Evolutionary conservation across 1,140 invertebrate species (phyloP), one percentile per base, ranked within the genome.

Genomic region (Aphelenchoides avenae): DNA sequence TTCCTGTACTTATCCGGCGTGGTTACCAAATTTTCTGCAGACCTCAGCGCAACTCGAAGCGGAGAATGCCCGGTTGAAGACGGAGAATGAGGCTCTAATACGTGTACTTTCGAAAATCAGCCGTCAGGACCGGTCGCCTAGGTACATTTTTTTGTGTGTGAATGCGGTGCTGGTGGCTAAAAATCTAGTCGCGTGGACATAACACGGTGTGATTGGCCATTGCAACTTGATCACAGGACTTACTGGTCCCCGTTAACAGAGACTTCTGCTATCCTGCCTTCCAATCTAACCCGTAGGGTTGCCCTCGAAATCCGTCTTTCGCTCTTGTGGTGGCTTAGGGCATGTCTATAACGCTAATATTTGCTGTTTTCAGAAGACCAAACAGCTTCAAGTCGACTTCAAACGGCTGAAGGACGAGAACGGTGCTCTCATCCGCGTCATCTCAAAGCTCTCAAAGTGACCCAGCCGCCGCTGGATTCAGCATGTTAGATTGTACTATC

Each of bases 371-470:
- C 57, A 70, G 66, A 66, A 64, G 41, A 61, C 27, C 30, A 66
- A 66, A 29, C 62, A 65, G 42, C 52, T 65, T 11, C 66, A 66
- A 37, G 62, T 49, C 15, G 62, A 65, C 39, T 33, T 64, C 60
- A 48, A 65, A 39, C 42, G 57, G 33, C 37, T 65, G 37, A 69
- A 65, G 30, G 66, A 65, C 29, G 62, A 65, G 33, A 69, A 69
- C 57, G 59, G 51, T 42, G 62, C 62, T 7, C 37, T 65, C 41
- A 64, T 65, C 24, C 62, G 62, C 2, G 60, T 64, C 18, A 34
- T 61, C 18, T 48, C 40, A 7, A 65, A 64, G 20, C 51, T 65
- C 46, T 69, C 55, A 20, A 57, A 57, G 44, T 57, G 27, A 57
- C 4, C 51, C 3, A n/a, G n/a, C n/a, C n/a, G n/a, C n/a, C n/a